Base-by-base conservation (phyloP, 2,797 vertebrate genomes). In the Crenuchus spilurus region DNA sequence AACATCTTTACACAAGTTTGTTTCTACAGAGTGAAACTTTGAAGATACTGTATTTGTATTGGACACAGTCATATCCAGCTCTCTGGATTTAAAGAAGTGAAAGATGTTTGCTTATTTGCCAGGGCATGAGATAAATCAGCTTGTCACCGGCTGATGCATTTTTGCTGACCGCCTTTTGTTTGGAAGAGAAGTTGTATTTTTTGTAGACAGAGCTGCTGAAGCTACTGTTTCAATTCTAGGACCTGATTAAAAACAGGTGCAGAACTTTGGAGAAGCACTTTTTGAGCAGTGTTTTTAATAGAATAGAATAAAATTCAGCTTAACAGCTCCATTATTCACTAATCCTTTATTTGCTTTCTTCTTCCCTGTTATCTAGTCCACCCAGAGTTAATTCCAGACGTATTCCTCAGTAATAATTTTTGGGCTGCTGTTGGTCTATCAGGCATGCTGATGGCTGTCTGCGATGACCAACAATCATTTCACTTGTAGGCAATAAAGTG, bases 61-160 rank as follows among this genome's bases (percentile, higher is more conserved):
- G 72, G 75, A 74, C 80, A 60, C 82, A 76, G 60, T 64, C 73
- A 51, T 51, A 62, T 72, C 57, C 26, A 61, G 79, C 70, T 79
- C 75, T 78, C 78, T 42, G 71, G 70, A 84, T 82, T 74, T 77
- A 78, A 87, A 82, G 74, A 83, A 77, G 69, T 72, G 44, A 44
- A 70, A 77, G 74, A 77, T 61, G 18, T 22, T n/a, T 76, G 78
- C 70, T 49, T 26, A 51, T 62, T 66, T 69, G 73, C 81, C 85
- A 13, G 13, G 26, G 41, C 55, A 60, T 74, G 5, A 71, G 73
- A 83, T 84, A 76, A 80, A 85, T 88, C 20, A 77, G 64, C 31
- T 55, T 76, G 79, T 78, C 74, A 16, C 24, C 2, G 18, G 26
- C 73, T 81, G 80, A 84, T 75, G 84, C 76, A 72, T 55, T 74